phyloP scores from a whole-genome alignment of 2,797 vertebrate species.

The Chaetophractus vellerosus region DNA sequence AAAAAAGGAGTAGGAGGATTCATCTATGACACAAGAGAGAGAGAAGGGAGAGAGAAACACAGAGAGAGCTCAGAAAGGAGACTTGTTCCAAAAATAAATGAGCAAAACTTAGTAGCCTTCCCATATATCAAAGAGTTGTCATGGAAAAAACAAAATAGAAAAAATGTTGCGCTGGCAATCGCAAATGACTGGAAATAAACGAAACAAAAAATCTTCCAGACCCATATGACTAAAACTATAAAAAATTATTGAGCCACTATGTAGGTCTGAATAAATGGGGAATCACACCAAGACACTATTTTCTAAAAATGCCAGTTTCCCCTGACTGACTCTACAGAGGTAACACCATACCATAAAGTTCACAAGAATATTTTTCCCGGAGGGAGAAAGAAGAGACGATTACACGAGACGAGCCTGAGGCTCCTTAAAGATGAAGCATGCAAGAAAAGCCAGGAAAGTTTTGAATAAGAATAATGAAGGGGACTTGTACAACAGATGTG shows the following conservation, averaged over 20 bases:
- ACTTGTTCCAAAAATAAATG: neutral
- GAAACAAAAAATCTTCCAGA: neutral
- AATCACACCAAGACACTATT: neutral
- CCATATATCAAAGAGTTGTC: neutral
- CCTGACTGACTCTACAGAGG: neutral
- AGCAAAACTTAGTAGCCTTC: neutral
- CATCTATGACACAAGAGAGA: neutral
- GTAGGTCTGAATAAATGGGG: neutral
- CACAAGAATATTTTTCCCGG: neutral
- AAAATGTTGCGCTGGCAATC: neutral
- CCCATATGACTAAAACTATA: neutral
- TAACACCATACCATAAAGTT: constrained; percentile 58
- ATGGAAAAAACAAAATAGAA: neutral
- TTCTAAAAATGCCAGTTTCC: neutral
- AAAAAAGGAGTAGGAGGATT: neutral
- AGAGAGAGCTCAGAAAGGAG: neutral
- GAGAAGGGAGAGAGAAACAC: neutral
- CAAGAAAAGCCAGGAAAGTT: neutral
- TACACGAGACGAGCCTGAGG: neutral
- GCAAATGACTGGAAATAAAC: neutral
- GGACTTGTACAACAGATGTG: constrained; percentile 64
- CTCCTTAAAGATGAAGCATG: neutral
- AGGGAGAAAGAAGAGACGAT: neutral
- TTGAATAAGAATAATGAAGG: constrained; percentile 3
- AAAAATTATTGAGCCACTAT: neutral